These are phyloP conservation scores for Hydrocynus forskahlii DNA, from an alignment of 2,797 vertebrate species.

Conservation along the genomic window DNA sequence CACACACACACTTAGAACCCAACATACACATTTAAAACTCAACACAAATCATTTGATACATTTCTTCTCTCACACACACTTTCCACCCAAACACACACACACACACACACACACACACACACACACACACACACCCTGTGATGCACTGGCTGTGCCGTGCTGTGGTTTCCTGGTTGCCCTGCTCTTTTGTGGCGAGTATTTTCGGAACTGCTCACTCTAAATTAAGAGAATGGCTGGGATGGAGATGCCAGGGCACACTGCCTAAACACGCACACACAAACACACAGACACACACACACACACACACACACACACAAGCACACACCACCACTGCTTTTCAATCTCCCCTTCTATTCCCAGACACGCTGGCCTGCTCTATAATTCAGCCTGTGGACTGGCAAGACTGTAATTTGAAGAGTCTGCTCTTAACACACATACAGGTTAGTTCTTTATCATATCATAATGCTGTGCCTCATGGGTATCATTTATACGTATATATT, in stretches of 20 bases:
- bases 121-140: constrained; percentile 19
- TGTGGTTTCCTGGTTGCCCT: constrained; percentile 34
- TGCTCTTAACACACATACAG: too few relatives aligned
- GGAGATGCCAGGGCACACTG: constrained; percentile 34
- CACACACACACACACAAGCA: background rate
- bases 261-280: constrained; percentile 26
- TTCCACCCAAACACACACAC: background rate
- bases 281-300: background rate
- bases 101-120: constrained; percentile 20
- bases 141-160: constrained; percentile 20
- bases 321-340: background rate
- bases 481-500: too few relatives aligned
- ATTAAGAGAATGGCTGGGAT: constrained; percentile 48
- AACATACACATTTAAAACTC: too few relatives aligned
- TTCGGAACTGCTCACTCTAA: constrained; percentile 52
- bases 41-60: too few relatives aligned
- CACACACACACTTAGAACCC: too few relatives aligned
- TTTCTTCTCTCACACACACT: background rate
- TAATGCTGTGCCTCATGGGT: too few relatives aligned
- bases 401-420: too few relatives aligned
- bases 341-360: too few relatives aligned
- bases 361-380: too few relatives aligned
- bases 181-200: constrained; percentile 44
- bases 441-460: too few relatives aligned
- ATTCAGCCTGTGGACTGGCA: too few relatives aligned